A percentile compares a stretch with the other conserved stretches of the same genome.
Evolutionary conservation across 2,797 vertebrate species (phyloP).

Genomic region (Amniataba percoides): DNA sequence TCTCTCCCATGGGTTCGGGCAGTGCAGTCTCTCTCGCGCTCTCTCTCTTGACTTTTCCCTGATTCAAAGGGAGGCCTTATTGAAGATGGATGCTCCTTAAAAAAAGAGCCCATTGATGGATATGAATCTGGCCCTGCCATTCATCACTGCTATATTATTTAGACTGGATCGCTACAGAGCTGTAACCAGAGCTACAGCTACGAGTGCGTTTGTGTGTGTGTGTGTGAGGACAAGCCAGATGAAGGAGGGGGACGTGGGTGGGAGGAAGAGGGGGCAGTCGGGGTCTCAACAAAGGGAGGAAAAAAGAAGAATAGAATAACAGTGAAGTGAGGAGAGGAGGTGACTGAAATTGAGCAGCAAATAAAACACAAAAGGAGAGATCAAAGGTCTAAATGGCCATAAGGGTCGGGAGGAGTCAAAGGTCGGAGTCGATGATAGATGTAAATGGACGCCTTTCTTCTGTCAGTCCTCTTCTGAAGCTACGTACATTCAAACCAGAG

Average conservation of each 20-base stretch:
- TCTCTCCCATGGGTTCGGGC: conserved; percentile 61
- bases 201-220: conserved; percentile 35
- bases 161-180: conserved; percentile 97
- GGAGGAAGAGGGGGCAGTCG: conserved; percentile 29
- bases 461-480: too few relatives aligned
- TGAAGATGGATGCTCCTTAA: conserved; percentile 81
- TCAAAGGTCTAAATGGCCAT: neutral
- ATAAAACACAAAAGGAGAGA: conserved; percentile 23
- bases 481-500: too few relatives aligned
- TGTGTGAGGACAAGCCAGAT: conserved; percentile 54
- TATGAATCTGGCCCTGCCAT: conserved; percentile 95
- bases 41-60: conserved; percentile 58
- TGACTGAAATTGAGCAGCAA: neutral
- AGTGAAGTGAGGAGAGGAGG: conserved; percentile 8
- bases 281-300: conserved; percentile 39
- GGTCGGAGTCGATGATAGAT: conserved; percentile 7
- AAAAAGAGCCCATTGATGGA: conserved; percentile 93
- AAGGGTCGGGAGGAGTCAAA: conserved; percentile 9
- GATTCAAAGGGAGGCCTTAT: conserved; percentile 80
- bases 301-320: conserved; percentile 25
- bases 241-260: conserved; percentile 20
- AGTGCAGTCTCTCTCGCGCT: conserved; percentile 41
- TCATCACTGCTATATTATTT: conserved; percentile 99
- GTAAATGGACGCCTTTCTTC: neutral
- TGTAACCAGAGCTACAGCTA: conserved; percentile 92